A percentile compares a stretch with the other conserved stretches of the same genome.
Conservation (phyloP, 2,888 invertebrate genomes). For the Lasius fuliginosus region DNA sequence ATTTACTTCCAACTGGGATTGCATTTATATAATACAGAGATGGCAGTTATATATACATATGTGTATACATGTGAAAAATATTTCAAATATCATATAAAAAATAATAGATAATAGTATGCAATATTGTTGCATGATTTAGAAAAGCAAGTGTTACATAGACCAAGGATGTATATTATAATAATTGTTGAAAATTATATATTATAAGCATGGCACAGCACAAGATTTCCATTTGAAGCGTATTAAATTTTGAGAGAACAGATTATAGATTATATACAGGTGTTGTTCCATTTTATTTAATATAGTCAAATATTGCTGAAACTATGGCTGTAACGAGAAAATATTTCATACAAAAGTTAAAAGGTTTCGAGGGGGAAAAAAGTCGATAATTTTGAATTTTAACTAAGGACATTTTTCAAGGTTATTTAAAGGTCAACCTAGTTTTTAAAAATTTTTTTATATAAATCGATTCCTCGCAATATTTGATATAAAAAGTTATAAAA, state of each 20-base stretch:
- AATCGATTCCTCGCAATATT: too few species aligned
- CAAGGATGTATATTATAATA: neutral
- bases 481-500: too few species aligned
- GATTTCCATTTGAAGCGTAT: conserved; percentile 10
- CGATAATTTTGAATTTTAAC: too few species aligned
- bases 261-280: neutral
- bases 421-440: too few species aligned
- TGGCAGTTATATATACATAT: conserved; percentile 28
- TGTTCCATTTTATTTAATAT: too few species aligned
- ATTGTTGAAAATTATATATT: conserved; percentile 20
- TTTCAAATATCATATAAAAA: conserved; percentile 8
- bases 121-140: neutral
- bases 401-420: too few species aligned
- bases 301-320: too few species aligned
- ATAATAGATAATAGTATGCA: neutral
- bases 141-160: conserved; percentile 11
- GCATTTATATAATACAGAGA: conserved; percentile 51
- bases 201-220: neutral
- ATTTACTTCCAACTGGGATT: conserved; percentile 85
- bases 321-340: too few species aligned
- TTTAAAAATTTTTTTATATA: too few species aligned
- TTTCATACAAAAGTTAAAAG: too few species aligned
- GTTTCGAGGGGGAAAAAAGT: too few species aligned
- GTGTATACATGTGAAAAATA: conserved; percentile 12
- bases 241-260: conserved; percentile 4